Evolutionary conservation across 2,113 vertebrate genomes (phyloP).

Genomic region (Colinus virginianus): DNA sequence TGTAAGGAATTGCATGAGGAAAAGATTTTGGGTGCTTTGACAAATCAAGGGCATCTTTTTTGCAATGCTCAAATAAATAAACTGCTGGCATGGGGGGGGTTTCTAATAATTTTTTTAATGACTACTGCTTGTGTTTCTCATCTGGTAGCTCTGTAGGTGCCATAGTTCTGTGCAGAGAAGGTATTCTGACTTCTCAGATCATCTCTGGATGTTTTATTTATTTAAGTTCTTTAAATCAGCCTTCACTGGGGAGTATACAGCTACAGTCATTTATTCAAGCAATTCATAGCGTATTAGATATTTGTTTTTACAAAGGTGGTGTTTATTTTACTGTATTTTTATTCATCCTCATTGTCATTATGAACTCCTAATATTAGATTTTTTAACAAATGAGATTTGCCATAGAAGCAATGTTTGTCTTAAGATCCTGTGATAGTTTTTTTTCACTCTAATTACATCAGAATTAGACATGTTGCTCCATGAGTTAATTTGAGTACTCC

Average conservation of each 20-base stretch:
- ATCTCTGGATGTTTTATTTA: not conserved
- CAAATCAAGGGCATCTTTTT: not conserved
- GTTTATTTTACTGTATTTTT: conserved; percentile 40
- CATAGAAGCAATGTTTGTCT: not conserved
- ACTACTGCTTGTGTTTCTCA: not conserved
- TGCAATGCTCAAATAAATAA: not conserved
- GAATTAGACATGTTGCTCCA: not conserved
- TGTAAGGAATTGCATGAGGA: not conserved
- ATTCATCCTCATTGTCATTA: not conserved
- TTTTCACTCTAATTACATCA: not conserved
- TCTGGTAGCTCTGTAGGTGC: not conserved
- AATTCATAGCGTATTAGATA: conserved; percentile 5
- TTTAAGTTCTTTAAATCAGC: not conserved
- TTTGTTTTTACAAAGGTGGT: not conserved
- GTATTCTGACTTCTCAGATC: not conserved
- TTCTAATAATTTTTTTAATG: not conserved
- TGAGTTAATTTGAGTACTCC: not conserved
- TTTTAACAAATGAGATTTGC: conserved; percentile 14
- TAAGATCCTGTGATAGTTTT: not conserved
- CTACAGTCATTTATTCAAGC: not conserved
- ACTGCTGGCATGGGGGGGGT: not conserved
- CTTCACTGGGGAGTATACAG: not conserved
- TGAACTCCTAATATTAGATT: conserved; percentile 34
- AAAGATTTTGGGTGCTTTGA: not conserved
- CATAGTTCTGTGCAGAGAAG: conserved; percentile 9